Percentiles rank a stretch among this genome's conserved stretches.
Evolutionary conservation across 1,140 invertebrate genomes (phyloP).

Genomic region (Habropoda laboriosa): DNA sequence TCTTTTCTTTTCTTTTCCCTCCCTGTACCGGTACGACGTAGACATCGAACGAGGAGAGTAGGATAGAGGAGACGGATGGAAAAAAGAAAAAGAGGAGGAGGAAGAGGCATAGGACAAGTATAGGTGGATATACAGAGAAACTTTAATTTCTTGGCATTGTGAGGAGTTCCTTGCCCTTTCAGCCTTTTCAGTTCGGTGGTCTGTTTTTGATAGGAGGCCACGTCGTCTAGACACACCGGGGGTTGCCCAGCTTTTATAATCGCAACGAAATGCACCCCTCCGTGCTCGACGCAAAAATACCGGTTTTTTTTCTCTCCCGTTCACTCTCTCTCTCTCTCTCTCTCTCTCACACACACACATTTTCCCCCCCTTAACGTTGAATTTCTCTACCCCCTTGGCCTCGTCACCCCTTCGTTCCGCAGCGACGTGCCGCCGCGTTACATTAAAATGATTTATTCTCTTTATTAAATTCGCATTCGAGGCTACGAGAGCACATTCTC

Average conservation of each 20-base stretch:
- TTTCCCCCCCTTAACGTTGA: constrained; percentile 17
- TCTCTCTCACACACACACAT: too few relatives aligned
- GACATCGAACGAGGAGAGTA: constrained; percentile 61
- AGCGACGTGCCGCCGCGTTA: constrained; percentile 58
- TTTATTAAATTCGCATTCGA: constrained; percentile 72
- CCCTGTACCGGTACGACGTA: constrained; percentile 51
- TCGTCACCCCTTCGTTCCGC: constrained; percentile 54
- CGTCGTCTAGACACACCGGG: constrained; percentile 74
- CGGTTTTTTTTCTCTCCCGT: constrained; percentile 63
- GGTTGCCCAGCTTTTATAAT: constrained; percentile 75
- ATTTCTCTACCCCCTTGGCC: constrained; percentile 55
- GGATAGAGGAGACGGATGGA: constrained; percentile 42
- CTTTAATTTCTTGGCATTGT: constrained; percentile 80
- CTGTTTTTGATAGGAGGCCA: constrained; percentile 76
- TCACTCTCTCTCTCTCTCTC: background rate
- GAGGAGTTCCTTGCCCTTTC: constrained; percentile 80
- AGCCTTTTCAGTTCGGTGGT: constrained; percentile 74
- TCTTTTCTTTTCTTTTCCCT: constrained; percentile 37
- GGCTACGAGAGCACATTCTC: constrained; percentile 58
- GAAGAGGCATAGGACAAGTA: constrained; percentile 63
- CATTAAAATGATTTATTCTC: constrained; percentile 73
- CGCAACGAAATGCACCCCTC: constrained; percentile 76
- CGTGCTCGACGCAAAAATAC: constrained; percentile 71
- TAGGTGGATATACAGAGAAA: constrained; percentile 77
- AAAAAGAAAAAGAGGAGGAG: constrained; percentile 36